phyloP scores from a whole-genome alignment of 2,888 invertebrate species.

The Rosalia funebris region DNA sequence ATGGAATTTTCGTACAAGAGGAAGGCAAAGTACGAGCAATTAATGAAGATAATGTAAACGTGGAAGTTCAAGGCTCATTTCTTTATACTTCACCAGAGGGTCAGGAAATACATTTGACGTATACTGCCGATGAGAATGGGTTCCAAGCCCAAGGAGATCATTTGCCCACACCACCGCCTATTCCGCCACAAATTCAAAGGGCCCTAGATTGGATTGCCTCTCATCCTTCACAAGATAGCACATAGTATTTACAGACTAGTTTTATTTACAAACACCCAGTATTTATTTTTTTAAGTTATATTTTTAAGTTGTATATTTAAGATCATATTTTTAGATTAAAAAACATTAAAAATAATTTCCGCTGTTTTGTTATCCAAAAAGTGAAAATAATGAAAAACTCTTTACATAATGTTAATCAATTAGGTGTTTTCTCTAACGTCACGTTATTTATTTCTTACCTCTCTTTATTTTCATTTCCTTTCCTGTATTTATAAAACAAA shows the following conservation, averaged over 20 bases:
- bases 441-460: too few relatives aligned
- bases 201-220: conserved; percentile 68
- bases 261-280: neutral
- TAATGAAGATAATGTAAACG: conserved; percentile 37
- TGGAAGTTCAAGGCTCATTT: conserved; percentile 58
- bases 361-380: too few relatives aligned
- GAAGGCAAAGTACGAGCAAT: conserved; percentile 30
- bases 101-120: conserved; percentile 62
- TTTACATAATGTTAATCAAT: too few relatives aligned
- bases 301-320: too few relatives aligned
- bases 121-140: conserved; percentile 69
- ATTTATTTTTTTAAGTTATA: neutral
- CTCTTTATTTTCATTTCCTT: too few relatives aligned
- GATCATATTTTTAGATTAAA: too few relatives aligned
- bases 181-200: conserved; percentile 68
- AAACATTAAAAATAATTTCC: too few relatives aligned
- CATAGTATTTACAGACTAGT: neutral
- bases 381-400: too few relatives aligned
- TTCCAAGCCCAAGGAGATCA: conserved; percentile 66
- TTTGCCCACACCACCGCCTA: conserved; percentile 59
- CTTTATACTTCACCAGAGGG: conserved; percentile 67
- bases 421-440: too few relatives aligned
- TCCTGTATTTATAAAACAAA: too few relatives aligned
- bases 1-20: conserved; percentile 57
- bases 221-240: conserved; percentile 43